phyloP scores from a whole-genome alignment of 2,888 invertebrate genomes.

The Drosophila nigricruria region DNA sequence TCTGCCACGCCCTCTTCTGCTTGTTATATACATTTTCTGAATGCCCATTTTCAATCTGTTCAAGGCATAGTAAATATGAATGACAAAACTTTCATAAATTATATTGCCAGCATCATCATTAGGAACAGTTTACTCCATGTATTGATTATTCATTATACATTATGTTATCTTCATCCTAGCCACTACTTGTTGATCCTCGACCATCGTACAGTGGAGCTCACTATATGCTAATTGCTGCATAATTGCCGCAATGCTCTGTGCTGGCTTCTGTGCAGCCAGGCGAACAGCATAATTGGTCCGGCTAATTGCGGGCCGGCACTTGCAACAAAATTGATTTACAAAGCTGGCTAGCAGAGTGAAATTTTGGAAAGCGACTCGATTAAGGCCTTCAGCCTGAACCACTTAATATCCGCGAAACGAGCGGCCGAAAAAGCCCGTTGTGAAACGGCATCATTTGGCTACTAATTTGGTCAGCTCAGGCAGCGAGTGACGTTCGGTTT shows the following conservation, averaged over 20 bases:
- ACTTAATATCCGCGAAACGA: slow-evolving; percentile 64
- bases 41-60: not conserved
- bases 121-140: not conserved
- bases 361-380: slow-evolving; percentile 17
- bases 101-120: not conserved
- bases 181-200: slow-evolving; percentile 32
- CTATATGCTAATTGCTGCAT: slow-evolving; percentile 72
- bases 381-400: slow-evolving; percentile 17
- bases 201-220: slow-evolving; percentile 41
- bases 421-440: slow-evolving; percentile 21
- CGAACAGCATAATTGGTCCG: slow-evolving; percentile 14
- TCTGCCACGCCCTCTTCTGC: not conserved
- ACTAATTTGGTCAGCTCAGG: slow-evolving; percentile 46
- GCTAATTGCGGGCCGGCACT: slow-evolving; percentile 38
- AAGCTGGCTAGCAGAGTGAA: slow-evolving; percentile 32
- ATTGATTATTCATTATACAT: not conserved
- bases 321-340: slow-evolving; percentile 40
- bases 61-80: too few species aligned
- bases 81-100: not conserved
- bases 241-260: slow-evolving; percentile 55
- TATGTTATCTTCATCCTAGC: slow-evolving; percentile 1
- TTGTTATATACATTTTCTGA: not conserved
- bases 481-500: slow-evolving; percentile 21
- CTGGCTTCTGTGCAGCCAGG: slow-evolving; percentile 35
- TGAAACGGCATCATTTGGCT: slow-evolving; percentile 48